Evolutionary conservation across 2,113 vertebrate genomes (phyloP).

Genomic region (Lampris megalopsis): DNA sequence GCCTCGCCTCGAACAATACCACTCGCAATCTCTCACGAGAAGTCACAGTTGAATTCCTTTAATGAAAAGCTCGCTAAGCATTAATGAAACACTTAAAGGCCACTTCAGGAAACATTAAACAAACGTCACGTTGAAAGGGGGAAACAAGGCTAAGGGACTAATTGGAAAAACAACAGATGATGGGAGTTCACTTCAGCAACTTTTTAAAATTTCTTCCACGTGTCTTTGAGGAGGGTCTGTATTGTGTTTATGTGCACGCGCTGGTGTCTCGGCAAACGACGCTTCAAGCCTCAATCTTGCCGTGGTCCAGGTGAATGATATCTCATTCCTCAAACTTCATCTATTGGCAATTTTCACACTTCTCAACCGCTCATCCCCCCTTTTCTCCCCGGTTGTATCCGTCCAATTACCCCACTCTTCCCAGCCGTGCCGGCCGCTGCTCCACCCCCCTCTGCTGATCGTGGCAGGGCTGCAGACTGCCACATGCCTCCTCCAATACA

Average conservation of each 20-base stretch:
- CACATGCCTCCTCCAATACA: too few species aligned
- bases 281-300: too few species aligned
- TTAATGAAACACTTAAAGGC: conserved; percentile 62
- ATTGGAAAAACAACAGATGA: conserved; percentile 37
- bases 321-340: too few species aligned
- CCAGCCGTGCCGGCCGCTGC: too few species aligned
- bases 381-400: too few species aligned
- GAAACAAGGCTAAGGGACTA: conserved; percentile 24
- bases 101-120: conserved; percentile 56
- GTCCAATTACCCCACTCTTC: too few species aligned
- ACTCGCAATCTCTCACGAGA: conserved; percentile 34
- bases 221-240: conserved; percentile 16
- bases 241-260: not conserved
- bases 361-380: too few species aligned
- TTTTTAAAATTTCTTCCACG: conserved; percentile 38
- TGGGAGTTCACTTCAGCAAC: conserved; percentile 30
- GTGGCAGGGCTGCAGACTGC: too few species aligned
- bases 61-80: conserved; percentile 69
- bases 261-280: too few species aligned
- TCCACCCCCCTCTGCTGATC: too few species aligned
- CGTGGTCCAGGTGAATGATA: too few species aligned
- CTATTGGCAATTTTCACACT: too few species aligned
- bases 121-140: conserved; percentile 38
- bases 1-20: conserved; percentile 12
- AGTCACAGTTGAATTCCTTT: conserved; percentile 53